Conservation (phyloP, 2,888 invertebrate genomes). For the Apotomis turbidana region DNA sequence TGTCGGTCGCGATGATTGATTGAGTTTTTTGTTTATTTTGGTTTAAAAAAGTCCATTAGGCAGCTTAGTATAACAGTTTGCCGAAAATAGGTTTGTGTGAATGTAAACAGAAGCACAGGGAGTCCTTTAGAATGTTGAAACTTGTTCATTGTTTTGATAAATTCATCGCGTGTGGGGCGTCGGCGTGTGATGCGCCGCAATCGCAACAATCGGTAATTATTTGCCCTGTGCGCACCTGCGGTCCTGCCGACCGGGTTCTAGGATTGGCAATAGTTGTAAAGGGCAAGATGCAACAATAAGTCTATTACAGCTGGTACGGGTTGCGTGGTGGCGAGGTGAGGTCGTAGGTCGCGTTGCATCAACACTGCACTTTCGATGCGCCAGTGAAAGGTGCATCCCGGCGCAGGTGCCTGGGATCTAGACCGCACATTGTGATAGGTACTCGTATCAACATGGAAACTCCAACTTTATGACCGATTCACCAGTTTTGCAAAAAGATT, state of each 20-base stretch:
- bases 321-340: conserved; percentile 53
- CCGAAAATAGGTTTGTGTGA: conserved; percentile 14
- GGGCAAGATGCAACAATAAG: conserved; percentile 28
- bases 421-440: not conserved
- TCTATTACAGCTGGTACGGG: conserved; percentile 22
- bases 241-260: conserved; percentile 12
- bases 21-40: conserved; percentile 32
- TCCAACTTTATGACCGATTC: not conserved
- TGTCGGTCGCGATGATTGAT: conserved; percentile 28
- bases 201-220: conserved; percentile 9
- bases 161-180: not conserved
- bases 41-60: conserved; percentile 21
- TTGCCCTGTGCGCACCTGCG: conserved; percentile 20
- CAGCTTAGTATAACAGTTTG: conserved; percentile 5
- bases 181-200: not conserved
- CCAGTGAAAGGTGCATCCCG: conserved; percentile 80
- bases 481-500: not conserved
- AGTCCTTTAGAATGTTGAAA: not conserved
- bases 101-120: conserved; percentile 5
- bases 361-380: conserved; percentile 79
- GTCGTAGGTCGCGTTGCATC: conserved; percentile 75
- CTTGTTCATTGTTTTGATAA: not conserved
- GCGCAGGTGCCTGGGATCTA: conserved; percentile 48
- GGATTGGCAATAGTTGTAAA: conserved; percentile 28
- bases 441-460: conserved; percentile 1